Evolutionary conservation across 2,113 vertebrate species (phyloP).

Genomic region (Coracopsis vasa): DNA sequence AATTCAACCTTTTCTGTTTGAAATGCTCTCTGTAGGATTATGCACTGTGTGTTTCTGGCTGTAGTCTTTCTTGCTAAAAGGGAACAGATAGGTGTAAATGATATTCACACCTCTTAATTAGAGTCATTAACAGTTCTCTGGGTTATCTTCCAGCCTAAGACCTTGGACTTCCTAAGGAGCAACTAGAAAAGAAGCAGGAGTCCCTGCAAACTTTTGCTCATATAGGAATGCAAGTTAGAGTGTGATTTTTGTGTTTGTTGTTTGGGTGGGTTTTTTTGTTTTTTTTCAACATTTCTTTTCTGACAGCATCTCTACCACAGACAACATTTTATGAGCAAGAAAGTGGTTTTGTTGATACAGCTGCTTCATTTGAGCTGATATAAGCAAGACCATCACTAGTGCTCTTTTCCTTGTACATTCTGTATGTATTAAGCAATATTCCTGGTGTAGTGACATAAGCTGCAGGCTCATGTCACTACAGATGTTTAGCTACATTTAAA

Average conservation of each 20-base stretch:
- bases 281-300: background rate
- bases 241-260: background rate
- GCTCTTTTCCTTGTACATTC: background rate
- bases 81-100: conserved; percentile 61
- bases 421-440: background rate
- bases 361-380: background rate
- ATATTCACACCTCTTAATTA: conserved; percentile 61
- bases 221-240: background rate
- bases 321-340: background rate
- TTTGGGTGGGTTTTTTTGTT: background rate
- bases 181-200: background rate
- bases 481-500: background rate
- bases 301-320: background rate
- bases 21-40: conserved; percentile 46
- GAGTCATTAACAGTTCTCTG: conserved; percentile 62
- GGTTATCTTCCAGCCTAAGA: conserved; percentile 29
- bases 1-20: conserved; percentile 44
- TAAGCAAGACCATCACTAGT: background rate
- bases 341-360: background rate
- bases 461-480: too few relatives aligned
- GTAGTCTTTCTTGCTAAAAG: conserved; percentile 45
- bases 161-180: conserved; percentile 4
- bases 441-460: background rate
- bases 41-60: conserved; percentile 30
- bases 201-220: background rate